Percentiles rank a stretch among this genome's conserved stretches.
These are phyloP conservation scores for Pristionchus maxplancki DNA, from an alignment of 2,888 invertebrate species.

Conservation along the genomic window DNA sequence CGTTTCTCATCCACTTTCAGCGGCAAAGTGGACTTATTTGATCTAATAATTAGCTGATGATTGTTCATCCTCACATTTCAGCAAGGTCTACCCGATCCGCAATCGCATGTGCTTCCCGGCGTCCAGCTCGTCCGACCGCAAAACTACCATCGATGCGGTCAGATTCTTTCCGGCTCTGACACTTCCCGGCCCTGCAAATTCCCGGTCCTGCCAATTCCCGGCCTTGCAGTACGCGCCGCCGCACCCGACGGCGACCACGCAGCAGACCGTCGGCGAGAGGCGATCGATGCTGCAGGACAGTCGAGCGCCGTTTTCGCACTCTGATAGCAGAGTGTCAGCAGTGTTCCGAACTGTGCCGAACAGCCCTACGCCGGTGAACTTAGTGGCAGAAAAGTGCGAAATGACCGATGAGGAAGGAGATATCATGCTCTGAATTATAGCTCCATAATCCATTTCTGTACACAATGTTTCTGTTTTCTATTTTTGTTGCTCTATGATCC, in stretches of 20 bases:
- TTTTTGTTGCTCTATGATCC: no score
- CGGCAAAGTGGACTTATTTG: no score
- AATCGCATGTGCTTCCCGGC: background rate
- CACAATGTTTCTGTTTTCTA: no score
- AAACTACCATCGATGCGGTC: background rate
- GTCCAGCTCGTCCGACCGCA: background rate
- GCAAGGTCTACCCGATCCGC: constrained; percentile 4
- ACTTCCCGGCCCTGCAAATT: no score
- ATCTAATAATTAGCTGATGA: no score
- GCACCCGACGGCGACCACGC: background rate
- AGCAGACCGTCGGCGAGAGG: background rate
- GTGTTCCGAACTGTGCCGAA: background rate
- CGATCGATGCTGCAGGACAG: background rate
- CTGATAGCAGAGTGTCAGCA: background rate
- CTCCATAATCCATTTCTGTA: no score
- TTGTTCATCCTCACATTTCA: background rate
- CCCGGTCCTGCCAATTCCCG: no score
- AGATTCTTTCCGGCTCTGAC: no score
- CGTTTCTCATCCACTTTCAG: background rate
- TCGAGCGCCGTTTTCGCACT: background rate
- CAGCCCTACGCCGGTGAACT: background rate
- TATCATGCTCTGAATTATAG: no score
- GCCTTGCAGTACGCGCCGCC: no score
- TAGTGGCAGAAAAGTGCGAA: no score
- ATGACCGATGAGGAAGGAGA: no score